These are phyloP conservation scores for Spilogale gracilis DNA, from an alignment of 2,113 vertebrate species.

Conservation along the genomic window DNA sequence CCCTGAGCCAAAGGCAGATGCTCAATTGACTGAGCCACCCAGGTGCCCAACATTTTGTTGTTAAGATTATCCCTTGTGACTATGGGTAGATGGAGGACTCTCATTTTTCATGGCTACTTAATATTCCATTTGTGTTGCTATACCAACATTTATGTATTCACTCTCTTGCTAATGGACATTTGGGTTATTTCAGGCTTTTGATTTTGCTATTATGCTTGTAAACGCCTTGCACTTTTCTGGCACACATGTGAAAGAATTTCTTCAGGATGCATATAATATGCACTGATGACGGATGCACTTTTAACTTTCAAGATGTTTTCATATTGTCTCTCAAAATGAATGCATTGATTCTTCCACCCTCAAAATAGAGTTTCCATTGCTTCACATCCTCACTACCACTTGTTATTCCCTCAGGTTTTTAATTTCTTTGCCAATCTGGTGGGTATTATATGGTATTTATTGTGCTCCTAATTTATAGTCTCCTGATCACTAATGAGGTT, in stretches of 20 bases:
- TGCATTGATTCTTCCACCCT: neutral
- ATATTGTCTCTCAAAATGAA: neutral
- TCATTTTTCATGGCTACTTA: neutral
- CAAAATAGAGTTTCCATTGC: neutral
- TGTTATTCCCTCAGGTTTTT: neutral
- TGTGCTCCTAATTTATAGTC: neutral
- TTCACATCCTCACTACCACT: too few species aligned
- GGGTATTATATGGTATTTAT: neutral
- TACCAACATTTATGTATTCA: neutral
- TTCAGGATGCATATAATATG: neutral
- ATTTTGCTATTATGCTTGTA: neutral
- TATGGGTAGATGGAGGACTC: neutral
- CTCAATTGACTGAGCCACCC: neutral
- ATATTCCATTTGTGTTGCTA: neutral
- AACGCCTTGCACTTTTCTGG: neutral
- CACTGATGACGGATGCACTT: neutral
- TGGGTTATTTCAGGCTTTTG: slow-evolving; percentile 21
- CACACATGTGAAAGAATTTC: neutral
- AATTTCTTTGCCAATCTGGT: neutral
- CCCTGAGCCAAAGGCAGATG: neutral
- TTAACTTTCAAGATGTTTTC: slow-evolving; percentile 24
- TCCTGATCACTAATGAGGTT: neutral
- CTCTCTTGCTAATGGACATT: neutral
- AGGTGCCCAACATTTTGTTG: neutral
- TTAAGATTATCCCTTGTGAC: neutral